A percentile compares a stretch with the other conserved stretches of the same genome.
Conservation (phyloP, 2,797 vertebrate genomes). For the Bryconaethiops microstoma region DNA sequence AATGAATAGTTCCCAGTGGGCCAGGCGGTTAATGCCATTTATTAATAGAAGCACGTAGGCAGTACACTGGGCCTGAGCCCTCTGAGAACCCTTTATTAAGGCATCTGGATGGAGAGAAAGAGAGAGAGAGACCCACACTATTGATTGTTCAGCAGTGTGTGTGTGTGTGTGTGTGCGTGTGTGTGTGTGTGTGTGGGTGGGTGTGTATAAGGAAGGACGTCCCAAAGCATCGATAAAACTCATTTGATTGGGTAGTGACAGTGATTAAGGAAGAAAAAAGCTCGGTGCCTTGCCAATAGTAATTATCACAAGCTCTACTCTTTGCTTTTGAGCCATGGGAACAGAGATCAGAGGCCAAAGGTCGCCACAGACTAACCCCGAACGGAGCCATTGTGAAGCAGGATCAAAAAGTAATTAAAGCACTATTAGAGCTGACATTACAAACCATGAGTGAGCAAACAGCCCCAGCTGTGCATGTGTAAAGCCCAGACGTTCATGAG, state of each 20-base stretch:
- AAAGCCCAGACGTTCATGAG: neutral
- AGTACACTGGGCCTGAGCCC: constrained; percentile 76
- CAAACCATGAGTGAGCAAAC: neutral
- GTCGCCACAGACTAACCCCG: neutral
- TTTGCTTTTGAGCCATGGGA: constrained; percentile 37
- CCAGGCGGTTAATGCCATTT: constrained; percentile 86
- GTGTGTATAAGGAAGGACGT: constrained; percentile 41
- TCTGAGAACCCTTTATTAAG: constrained; percentile 80
- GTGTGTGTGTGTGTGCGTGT: constrained; percentile 27
- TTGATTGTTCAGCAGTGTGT: constrained; percentile 61
- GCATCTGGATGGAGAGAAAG: constrained; percentile 68
- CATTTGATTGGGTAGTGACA: constrained; percentile 61
- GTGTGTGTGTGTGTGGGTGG: neutral
- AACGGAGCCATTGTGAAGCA: constrained; percentile 9
- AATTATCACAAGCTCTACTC: constrained; percentile 49
- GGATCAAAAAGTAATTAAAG: constrained; percentile 34
- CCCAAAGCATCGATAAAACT: constrained; percentile 62
- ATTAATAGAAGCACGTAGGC: constrained; percentile 85
- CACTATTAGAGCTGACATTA: constrained; percentile 15
- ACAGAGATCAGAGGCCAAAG: constrained; percentile 47
- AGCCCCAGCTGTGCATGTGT: constrained; percentile 15
- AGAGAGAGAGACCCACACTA: constrained; percentile 52
- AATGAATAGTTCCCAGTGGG: constrained; percentile 84
- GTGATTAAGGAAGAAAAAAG: constrained; percentile 62
- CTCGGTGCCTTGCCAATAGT: constrained; percentile 36